Conservation (phyloP, 2,797 vertebrate species). For the Darevskia mixta region DNA sequence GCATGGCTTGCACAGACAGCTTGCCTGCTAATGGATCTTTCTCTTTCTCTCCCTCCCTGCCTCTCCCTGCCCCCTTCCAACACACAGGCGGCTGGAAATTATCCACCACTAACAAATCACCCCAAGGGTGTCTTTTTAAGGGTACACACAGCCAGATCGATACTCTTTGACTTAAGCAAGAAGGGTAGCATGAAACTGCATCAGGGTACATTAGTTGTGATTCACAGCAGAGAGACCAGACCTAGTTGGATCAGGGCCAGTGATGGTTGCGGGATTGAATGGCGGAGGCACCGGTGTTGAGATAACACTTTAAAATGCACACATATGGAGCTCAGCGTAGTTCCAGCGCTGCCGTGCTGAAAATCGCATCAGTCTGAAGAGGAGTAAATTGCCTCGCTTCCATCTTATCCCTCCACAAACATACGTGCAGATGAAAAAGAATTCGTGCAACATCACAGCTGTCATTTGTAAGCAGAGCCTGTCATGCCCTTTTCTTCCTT, state of each 20-base stretch:
- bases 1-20: background rate
- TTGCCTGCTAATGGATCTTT: background rate
- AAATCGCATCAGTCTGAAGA: slow-evolving; percentile 9
- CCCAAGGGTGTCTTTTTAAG: slow-evolving; percentile 14
- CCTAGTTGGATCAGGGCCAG: background rate
- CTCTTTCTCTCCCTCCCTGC: accelerated
- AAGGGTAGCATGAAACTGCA: background rate
- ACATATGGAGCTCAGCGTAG: background rate
- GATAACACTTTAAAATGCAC: background rate
- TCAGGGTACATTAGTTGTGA: background rate
- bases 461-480: background rate
- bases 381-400: slow-evolving; percentile 1
- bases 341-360: background rate
- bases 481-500: background rate
- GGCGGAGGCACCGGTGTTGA: background rate
- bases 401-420: background rate
- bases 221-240: background rate
- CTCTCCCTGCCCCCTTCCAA: accelerated
- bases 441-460: background rate
- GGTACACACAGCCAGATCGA: background rate
- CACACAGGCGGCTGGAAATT: background rate
- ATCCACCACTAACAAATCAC: slow-evolving; percentile 8
- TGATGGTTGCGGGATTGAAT: background rate
- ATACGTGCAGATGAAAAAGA: background rate
- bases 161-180: background rate